Evolutionary conservation across 2,888 invertebrate genomes (phyloP), one percentile per base, ranked within the genome.

Genomic region (Sinohyriopsis cumingii): DNA sequence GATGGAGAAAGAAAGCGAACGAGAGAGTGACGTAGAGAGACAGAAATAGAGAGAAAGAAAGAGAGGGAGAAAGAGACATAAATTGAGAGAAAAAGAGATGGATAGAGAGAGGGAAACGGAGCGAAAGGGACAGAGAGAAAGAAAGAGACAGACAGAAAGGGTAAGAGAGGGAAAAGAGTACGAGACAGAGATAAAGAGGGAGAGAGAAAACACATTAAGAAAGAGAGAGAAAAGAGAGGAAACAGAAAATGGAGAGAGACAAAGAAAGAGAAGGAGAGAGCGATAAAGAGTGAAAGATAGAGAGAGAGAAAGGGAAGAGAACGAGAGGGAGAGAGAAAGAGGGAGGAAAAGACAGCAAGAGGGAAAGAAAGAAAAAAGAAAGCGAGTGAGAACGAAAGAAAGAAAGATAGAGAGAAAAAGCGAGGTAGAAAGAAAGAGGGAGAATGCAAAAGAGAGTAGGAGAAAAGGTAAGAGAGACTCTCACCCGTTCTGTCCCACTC

Each of bases 341-440:
- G 19, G 55, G 22, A 28, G 12, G 45, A n/a, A 22, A 65, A 33
- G 24, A 24, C 15, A 55, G 55, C 12, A 33, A 55, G 55, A 18
- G 55, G 24, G 24, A 18, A 18, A 22, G 25, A 55, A 55, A 20
- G 22, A 28, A 33, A 54, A 33, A 54, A 69, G 55, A 65, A 61
- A 59, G 25, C 53, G 65, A n/a, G n/a, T n/a, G n/a, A n/a, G n/a
- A n/a, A n/a, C n/a, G n/a, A n/a, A n/a, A n/a, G n/a, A n/a, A n/a
- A 60, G 60, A 59, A 54, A 53, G 62, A 63, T n/a, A 53, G 62
- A 63, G 61, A 67, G 61, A 63, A 20, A 67, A 24, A 63, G 53
- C 66, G 70, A 67, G 45, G 55, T 56, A 70, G 56, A 63, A 54
- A 53, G 33, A 63, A 63, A 70, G 57, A 65, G 60, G 60, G 55